phyloP scores from a whole-genome alignment of 2,888 invertebrate genomes.

The Aethes cnicana region DNA sequence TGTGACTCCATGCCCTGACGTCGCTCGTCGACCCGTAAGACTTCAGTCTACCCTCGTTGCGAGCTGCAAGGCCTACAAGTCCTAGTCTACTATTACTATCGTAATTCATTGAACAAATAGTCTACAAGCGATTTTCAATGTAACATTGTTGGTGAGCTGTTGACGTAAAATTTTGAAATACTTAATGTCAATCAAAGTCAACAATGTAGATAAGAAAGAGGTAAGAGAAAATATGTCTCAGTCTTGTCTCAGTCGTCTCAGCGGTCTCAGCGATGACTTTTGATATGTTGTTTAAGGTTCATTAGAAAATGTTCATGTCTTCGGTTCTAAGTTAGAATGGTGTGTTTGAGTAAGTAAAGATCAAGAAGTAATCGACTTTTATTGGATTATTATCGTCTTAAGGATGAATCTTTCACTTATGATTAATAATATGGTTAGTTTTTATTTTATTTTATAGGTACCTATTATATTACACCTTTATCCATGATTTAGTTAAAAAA shows the following conservation, averaged over 20 bases:
- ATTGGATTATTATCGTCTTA: no score
- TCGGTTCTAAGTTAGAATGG: no score
- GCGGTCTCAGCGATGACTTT: neutral
- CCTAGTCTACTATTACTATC: slow-evolving; percentile 39
- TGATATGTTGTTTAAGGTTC: neutral
- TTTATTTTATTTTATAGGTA: no score
- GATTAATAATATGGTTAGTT: no score
- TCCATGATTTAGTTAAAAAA: slow-evolving; percentile 1
- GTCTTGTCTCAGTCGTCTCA: no score
- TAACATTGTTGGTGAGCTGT: slow-evolving; percentile 45
- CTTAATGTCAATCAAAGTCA: neutral
- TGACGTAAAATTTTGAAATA: slow-evolving; percentile 51
- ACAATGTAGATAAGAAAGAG: neutral
- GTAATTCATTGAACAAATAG: slow-evolving; percentile 60
- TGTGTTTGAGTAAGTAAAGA: no score
- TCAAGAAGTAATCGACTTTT: no score
- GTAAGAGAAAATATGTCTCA: neutral
- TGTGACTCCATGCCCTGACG: slow-evolving; percentile 81
- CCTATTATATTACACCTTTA: no score
- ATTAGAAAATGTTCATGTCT: no score
- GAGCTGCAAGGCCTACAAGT: slow-evolving; percentile 57
- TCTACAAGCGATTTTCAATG: slow-evolving; percentile 29
- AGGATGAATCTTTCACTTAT: no score
- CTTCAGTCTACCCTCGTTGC: slow-evolving; percentile 81
- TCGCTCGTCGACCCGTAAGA: slow-evolving; percentile 78